Conservation (phyloP, 2,797 vertebrate genomes). For the Poeciliopsis paucimaculata region DNA sequence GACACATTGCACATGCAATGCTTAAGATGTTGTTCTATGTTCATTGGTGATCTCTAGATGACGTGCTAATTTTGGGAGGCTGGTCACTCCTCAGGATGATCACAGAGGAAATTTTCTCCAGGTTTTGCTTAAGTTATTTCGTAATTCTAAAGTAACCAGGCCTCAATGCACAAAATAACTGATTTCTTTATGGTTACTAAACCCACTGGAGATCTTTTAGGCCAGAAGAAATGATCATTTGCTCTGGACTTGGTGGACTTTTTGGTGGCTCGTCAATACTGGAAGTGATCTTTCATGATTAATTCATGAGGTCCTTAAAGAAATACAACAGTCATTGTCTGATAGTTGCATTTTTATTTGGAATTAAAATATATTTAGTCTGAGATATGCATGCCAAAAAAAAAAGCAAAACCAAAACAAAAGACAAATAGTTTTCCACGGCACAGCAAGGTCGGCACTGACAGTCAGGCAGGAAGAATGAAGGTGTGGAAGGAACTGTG, state of each 20-base stretch:
- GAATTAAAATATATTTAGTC: not conserved
- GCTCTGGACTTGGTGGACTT: not conserved
- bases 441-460: slow-evolving; percentile 34
- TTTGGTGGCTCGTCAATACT: not conserved
- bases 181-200: not conserved
- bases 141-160: not conserved
- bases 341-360: not conserved
- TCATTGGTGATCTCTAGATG: not conserved
- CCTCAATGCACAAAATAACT: not conserved
- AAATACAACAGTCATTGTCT: not conserved
- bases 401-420: not conserved
- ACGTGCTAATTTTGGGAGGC: not conserved
- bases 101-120: not conserved
- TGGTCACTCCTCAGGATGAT: not conserved
- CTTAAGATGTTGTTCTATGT: not conserved
- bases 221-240: not conserved
- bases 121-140: not conserved
- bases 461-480: slow-evolving; percentile 57
- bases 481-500: slow-evolving; percentile 66
- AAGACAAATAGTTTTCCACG: not conserved
- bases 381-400: not conserved
- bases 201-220: not conserved
- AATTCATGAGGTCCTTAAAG: not conserved
- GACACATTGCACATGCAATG: not conserved
- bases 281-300: not conserved